phyloP scores from a whole-genome alignment of 2,797 vertebrate genomes.

The Hephaestus fuliginosus region DNA sequence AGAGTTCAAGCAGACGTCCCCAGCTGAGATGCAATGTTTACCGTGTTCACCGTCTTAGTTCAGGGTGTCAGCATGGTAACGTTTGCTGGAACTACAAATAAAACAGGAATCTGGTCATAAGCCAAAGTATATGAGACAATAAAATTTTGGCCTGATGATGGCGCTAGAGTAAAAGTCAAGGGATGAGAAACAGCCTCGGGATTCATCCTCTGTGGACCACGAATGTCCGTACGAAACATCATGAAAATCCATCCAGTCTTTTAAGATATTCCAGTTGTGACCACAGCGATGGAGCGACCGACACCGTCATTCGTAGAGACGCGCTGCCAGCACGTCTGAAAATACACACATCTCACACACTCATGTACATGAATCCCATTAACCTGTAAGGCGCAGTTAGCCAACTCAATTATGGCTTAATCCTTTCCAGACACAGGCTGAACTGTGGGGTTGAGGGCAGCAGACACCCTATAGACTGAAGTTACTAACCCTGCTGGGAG shows the following conservation, averaged over 20 bases:
- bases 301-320: not conserved
- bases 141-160: not conserved
- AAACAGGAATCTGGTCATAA: not conserved
- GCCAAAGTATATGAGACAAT: not conserved
- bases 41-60: not conserved
- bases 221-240: not conserved
- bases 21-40: not conserved
- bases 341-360: not conserved
- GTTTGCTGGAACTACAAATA: too few species aligned
- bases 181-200: not conserved
- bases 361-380: conserved; percentile 72
- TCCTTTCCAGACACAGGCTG: conserved; percentile 61
- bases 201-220: not conserved
- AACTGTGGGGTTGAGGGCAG: conserved; percentile 43
- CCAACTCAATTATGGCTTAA: conserved; percentile 78
- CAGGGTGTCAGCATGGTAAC: not conserved
- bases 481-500: conserved; percentile 46
- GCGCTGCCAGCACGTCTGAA: not conserved
- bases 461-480: conserved; percentile 46
- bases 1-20: not conserved
- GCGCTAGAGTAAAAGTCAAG: not conserved
- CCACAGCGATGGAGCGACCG: not conserved
- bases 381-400: conserved; percentile 71
- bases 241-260: not conserved
- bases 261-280: not conserved